phyloP scores from a whole-genome alignment of 2,888 invertebrate genomes.

The Cepaea hortensis region DNA sequence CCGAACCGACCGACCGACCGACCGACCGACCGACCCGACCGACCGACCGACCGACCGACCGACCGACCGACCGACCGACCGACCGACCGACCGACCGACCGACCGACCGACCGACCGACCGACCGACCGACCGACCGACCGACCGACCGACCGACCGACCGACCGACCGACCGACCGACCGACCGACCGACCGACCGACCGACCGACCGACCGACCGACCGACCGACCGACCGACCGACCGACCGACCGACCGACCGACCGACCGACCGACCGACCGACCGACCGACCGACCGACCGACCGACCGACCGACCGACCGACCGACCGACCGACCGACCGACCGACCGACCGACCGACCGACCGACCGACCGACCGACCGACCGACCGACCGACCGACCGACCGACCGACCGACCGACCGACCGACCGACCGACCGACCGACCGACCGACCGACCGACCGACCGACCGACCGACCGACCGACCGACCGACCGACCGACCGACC shows the following conservation, averaged over 20 bases:
- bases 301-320: not conserved
- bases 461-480: constrained; percentile 29
- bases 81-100: not conserved
- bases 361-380: not conserved
- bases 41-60: not conserved
- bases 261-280: not conserved
- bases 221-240: not conserved
- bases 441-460: constrained; percentile 22
- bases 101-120: constrained; percentile 2
- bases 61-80: not conserved
- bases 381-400: constrained; percentile 1
- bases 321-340: not conserved
- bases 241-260: not conserved
- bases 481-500: constrained; percentile 1
- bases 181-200: not conserved
- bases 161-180: not conserved
- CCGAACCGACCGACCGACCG: not conserved
- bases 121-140: constrained; percentile 8
- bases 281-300: not conserved
- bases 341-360: not conserved
- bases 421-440: not conserved
- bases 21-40: not conserved
- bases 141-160: constrained; percentile 22
- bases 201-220: not conserved
- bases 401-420: not conserved